These are phyloP conservation scores for Amniataba percoides DNA, from an alignment of 2,797 vertebrate genomes.

Conservation along the genomic window DNA sequence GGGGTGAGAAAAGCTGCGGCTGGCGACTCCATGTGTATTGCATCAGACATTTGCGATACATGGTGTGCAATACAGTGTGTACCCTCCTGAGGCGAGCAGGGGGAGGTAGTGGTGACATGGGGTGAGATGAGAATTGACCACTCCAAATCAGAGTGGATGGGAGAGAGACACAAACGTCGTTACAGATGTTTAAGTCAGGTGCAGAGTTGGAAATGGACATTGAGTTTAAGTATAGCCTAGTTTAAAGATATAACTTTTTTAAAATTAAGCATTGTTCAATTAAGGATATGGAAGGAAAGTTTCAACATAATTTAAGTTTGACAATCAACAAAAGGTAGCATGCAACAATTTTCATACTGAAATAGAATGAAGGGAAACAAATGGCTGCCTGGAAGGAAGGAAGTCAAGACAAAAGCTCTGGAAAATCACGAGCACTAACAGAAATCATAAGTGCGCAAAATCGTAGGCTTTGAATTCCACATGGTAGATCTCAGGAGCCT, in stretches of 20 bases:
- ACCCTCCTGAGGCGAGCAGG: slow-evolving; percentile 2
- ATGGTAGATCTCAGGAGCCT: slow-evolving; percentile 17
- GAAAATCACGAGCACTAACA: slow-evolving; percentile 2
- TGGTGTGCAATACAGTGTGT: slow-evolving; percentile 9
- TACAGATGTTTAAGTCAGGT: neutral
- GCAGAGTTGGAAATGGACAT: neutral
- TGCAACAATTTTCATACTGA: slow-evolving; percentile 2
- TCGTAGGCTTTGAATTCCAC: slow-evolving; percentile 8
- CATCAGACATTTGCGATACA: slow-evolving; percentile 26
- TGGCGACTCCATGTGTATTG: neutral
- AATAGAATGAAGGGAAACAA: slow-evolving; percentile 12
- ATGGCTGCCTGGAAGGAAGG: neutral
- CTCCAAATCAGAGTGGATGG: neutral
- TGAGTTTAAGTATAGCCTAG: neutral
- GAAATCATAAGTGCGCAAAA: neutral
- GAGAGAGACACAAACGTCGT: slow-evolving; percentile 21
- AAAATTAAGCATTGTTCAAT: neutral
- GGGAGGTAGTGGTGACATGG: neutral
- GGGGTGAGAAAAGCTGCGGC: slow-evolving; percentile 17
- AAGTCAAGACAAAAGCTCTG: slow-evolving; percentile 7
- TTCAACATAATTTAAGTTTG: neutral
- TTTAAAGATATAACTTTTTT: neutral
- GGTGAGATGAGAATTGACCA: neutral
- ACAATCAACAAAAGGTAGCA: too few relatives aligned
- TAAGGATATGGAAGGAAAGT: neutral